Percentiles rank a stretch among this genome's conserved stretches.
Conservation (phyloP, 2,888 invertebrate species). For the Diploptera punctata region DNA sequence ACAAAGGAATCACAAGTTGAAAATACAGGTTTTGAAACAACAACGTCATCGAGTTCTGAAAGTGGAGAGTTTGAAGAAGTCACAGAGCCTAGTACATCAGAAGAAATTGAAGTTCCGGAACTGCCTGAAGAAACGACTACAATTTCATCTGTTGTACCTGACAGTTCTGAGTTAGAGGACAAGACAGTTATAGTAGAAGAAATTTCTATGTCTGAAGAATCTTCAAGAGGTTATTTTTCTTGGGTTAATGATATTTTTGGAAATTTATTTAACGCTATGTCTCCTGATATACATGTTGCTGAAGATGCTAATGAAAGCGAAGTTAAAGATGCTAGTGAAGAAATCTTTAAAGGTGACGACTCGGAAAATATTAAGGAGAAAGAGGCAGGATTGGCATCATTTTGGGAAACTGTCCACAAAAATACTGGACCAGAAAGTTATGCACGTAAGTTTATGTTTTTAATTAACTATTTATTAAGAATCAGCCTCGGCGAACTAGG, state of each 20-base stretch:
- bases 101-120: background rate
- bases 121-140: background rate
- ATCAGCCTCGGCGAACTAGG: too few species aligned
- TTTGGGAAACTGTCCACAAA: background rate
- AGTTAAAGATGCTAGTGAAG: background rate
- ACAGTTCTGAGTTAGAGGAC: too few species aligned
- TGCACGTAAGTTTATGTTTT: too few species aligned
- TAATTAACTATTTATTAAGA: too few species aligned
- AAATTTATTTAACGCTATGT: too few species aligned
- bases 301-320: conserved; percentile 1
- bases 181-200: background rate
- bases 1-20: background rate
- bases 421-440: too few species aligned
- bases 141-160: background rate
- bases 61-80: too few species aligned
- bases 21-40: too few species aligned
- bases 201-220: background rate
- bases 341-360: background rate
- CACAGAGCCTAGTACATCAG: too few species aligned
- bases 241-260: conserved; percentile 12
- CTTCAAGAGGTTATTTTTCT: conserved; percentile 9
- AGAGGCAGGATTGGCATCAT: conserved; percentile 1
- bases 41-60: too few species aligned
- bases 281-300: background rate
- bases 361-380: background rate